Evolutionary conservation across 2,113 vertebrate genomes (phyloP), one percentile per base, ranked within the genome.

Genomic region (Apteryx owenii): DNA sequence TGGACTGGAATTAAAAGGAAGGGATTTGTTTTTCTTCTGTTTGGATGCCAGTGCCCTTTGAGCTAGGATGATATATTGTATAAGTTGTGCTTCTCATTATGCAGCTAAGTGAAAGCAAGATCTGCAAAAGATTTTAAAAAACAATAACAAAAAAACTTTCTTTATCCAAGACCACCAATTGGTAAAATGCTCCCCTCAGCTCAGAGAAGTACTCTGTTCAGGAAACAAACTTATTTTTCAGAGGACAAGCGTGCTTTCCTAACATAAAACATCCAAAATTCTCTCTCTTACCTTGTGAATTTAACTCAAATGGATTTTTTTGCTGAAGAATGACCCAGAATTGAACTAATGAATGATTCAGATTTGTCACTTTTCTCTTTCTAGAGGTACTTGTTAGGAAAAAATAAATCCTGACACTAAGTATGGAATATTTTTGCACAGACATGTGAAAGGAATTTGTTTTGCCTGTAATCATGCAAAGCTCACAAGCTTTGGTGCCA

Each of bases 1-100:
- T 61, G 71, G 78, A 73, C 54, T 92, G 91, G 92, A 95, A 94
- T 92, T 91, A 92, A 93, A 93, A 92, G 75, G 87, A 94, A 95
- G 17, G 42, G 50, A 85, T 75, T 95, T 95, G 46, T 94, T 95
- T 97, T 89, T 68, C 68, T 85, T 73, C 17, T 80, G 18, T 81
- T 81, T 90, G 68, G 75, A 85, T 88, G 36, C 46, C 21, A 64
- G 40, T 60, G 81, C 46, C 76, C 79, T 6, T 80, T 89, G 38
- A 90, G 60, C 61, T 84, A 56, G n/a, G 61, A 22, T 75, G 58
- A 73, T 62, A 76, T 82, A 65, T 60, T 58, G 61, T 66, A 46
- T 40, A 79, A 62, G 56, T 33, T 90, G 64, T 61, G 23, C 22
- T 88, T 86, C 83, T 88, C 36, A 29, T 75, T 83, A 48, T 77